Percentiles rank a stretch among this genome's conserved stretches.
Conservation (phyloP, 2,797 vertebrate species). For the Babyrousa celebensis region DNA sequence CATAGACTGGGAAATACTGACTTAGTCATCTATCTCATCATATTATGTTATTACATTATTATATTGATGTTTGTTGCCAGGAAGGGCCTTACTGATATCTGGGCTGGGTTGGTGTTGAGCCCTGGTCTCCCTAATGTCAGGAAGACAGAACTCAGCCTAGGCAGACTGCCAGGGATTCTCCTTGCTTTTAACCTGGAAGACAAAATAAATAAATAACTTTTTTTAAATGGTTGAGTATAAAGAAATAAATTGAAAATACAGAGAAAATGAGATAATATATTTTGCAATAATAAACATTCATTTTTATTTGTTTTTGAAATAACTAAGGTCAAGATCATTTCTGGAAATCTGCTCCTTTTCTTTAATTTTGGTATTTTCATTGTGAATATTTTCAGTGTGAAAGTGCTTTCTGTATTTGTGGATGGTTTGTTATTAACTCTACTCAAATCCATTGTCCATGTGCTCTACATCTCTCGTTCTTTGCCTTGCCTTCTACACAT, state of each 20-base stretch:
- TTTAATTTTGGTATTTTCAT: not conserved
- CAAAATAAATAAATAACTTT: not conserved
- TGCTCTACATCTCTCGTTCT: not conserved
- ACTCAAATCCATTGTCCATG: not conserved
- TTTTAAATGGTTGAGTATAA: not conserved
- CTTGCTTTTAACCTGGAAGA: not conserved
- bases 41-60: too few relatives aligned
- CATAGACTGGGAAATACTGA: not conserved
- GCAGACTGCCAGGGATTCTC: not conserved
- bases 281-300: not conserved
- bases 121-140: not conserved
- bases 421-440: not conserved
- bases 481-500: not conserved
- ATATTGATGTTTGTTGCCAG: not conserved
- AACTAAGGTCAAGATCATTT: not conserved
- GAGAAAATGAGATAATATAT: not conserved
- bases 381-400: conserved; percentile 2
- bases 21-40: not conserved
- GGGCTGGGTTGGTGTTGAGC: not conserved
- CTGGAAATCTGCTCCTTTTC: not conserved
- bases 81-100: not conserved
- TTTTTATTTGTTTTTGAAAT: conserved; percentile 30
- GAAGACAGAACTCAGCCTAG: not conserved
- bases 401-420: not conserved
- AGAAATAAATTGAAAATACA: not conserved